Base-by-base conservation (phyloP, 2,113 vertebrate species). In the Malurus cyaneus region DNA sequence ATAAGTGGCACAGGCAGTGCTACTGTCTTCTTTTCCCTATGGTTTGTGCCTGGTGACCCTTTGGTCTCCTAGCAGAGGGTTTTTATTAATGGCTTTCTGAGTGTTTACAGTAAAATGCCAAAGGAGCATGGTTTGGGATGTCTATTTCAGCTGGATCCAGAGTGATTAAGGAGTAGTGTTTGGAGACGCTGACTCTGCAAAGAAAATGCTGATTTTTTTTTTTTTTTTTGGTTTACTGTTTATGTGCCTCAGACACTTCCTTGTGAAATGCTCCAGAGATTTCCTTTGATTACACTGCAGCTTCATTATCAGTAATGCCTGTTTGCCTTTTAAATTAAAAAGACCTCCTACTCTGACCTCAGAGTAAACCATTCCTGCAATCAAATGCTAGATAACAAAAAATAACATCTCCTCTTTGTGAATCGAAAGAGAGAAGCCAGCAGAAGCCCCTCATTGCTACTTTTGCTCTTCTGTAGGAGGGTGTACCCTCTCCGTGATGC, bases 271-370 rank as follows among this genome's bases (percentile, higher is more conserved):
- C 93, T 96, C 39, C 6, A 12, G 76, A 95, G 90, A 70, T 86
- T 95, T 96, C 47, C 41, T 93, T 94, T 97, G 96, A 96, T 97
- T 79, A 49, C 88, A 62, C 50, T 95, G 79, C 49, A 86, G 47
- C 84, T 97, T 96, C 93, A 87, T 96, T 98, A 96, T 97, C 92
- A 70, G 88, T 69, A 85, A 79, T 88, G 92, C 61, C 72, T 96
- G 94, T 92, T 88, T 97, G 93, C 94, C 96, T 97, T 97, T 96
- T 93, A 91, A 74, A 59, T 93, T 95, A 84, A 88, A 92, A 93
- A 80, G 92, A 88, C 62, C 90, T 96, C 74, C 83, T 90, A 64
- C 88, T 61, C 86, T 66, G 88, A 86, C 91, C 86, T 95, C 73
- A 86, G 74, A 89, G 78, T 89, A 93, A 94, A 91, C 62, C 95